phyloP scores from a whole-genome alignment of 2,888 invertebrate species.

The Callyntrura guangdongensis region DNA sequence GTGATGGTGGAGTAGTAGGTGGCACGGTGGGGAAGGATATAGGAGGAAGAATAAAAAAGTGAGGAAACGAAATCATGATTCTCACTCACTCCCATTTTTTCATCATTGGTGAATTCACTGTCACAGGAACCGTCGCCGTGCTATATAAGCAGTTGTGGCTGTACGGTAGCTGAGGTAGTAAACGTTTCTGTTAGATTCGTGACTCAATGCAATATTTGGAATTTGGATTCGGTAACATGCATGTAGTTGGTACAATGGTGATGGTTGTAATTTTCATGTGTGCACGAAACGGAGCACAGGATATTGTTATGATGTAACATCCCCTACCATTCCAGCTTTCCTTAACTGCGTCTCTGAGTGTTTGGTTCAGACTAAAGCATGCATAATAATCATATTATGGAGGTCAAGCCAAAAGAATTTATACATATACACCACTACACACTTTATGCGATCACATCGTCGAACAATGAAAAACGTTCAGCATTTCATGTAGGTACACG shows the following conservation, averaged over 20 bases:
- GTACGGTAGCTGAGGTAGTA: slow-evolving; percentile 6
- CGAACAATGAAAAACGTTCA: slow-evolving; percentile 10
- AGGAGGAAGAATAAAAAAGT: slow-evolving; percentile 50
- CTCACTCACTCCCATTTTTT: slow-evolving; percentile 58
- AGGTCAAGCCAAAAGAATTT: slow-evolving; percentile 58
- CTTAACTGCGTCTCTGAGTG: slow-evolving; percentile 53
- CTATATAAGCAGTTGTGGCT: background rate
- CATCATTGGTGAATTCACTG: slow-evolving; percentile 53
- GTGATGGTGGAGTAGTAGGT: slow-evolving; percentile 13
- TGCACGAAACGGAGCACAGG: slow-evolving; percentile 59
- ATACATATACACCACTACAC: background rate
- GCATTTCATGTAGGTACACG: background rate
- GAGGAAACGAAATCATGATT: slow-evolving; percentile 61
- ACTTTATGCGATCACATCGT: slow-evolving; percentile 44
- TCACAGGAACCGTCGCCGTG: slow-evolving; percentile 11
- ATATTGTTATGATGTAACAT: slow-evolving; percentile 73
- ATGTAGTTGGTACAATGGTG: slow-evolving; percentile 51
- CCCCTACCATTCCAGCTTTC: slow-evolving; percentile 54
- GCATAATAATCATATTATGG: slow-evolving; percentile 69
- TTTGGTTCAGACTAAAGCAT: slow-evolving; percentile 34
- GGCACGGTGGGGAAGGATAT: slow-evolving; percentile 4
- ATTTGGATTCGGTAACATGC: slow-evolving; percentile 62
- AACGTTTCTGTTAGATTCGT: slow-evolving; percentile 35
- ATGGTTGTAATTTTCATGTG: slow-evolving; percentile 63
- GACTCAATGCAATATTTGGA: slow-evolving; percentile 58